Conservation (phyloP, 2,888 invertebrate species). For the Epinotia nisella region DNA sequence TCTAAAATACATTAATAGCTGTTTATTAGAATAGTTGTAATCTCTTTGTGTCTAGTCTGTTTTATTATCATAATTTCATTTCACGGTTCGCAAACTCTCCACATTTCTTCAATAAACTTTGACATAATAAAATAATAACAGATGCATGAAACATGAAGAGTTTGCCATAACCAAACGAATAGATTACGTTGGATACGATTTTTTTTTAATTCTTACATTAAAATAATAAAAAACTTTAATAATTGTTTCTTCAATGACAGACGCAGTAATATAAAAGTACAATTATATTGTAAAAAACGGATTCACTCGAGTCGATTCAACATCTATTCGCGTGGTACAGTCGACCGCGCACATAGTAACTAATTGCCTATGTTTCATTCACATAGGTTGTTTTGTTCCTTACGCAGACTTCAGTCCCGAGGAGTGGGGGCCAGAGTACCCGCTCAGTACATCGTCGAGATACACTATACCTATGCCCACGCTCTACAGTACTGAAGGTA, state of each 20-base stretch:
- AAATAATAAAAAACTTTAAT: not conserved
- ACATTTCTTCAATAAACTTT: not conserved
- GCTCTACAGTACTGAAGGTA: constrained; percentile 90
- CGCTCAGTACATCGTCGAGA: constrained; percentile 78
- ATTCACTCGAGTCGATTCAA: constrained; percentile 24
- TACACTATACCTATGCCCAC: constrained; percentile 92
- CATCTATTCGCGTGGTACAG: constrained; percentile 23
- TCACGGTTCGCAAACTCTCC: constrained; percentile 26
- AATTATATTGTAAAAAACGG: no score
- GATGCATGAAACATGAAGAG: constrained; percentile 3
- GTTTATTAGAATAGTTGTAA: constrained; percentile 19
- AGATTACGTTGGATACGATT: constrained; percentile 1
- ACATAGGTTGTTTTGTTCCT: constrained; percentile 84
- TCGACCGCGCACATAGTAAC: constrained; percentile 57
- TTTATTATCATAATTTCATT: constrained; percentile 25
- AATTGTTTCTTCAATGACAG: not conserved
- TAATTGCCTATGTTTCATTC: constrained; percentile 80
- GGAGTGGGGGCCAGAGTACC: constrained; percentile 87
- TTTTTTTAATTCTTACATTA: not conserved
- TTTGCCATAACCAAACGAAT: constrained; percentile 21
- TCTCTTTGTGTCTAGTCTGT: constrained; percentile 1
- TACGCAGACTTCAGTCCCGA: constrained; percentile 85
- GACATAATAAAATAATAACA: not conserved
- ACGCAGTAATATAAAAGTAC: not conserved
- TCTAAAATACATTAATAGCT: constrained; percentile 25